Evolutionary conservation across 2,113 vertebrate genomes (phyloP), one percentile per base, ranked within the genome.

Genomic region (Barnardius zonarius): DNA sequence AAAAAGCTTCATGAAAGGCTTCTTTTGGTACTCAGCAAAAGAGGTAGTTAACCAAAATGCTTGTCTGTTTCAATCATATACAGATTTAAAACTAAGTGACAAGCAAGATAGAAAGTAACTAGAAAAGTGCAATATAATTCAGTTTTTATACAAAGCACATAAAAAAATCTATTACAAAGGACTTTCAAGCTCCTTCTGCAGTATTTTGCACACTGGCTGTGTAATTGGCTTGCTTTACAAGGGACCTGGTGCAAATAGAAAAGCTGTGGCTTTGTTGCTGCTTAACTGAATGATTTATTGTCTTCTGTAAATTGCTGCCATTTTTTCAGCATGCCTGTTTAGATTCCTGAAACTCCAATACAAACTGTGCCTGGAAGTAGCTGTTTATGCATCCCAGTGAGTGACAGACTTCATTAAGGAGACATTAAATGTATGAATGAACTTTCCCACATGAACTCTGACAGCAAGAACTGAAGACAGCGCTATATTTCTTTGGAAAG

Each of bases 281-380:
- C 57, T 52, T 57, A 46, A 64, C 63, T 80, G 84, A 90, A 87
- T 83, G 52, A 87, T 93, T 87, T 91, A 69, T 69, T 91, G 86
- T 82, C 59, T 81, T 92, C 66, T 44, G 24, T 46, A 92, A 86
- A 93, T 83, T 67, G 68, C 61, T 54, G 68, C 25, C 76, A 39
- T 88, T 77, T 92, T 92, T 90, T 62, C 54, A 90, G 54, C 55
- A 70, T 62, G 68, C 54, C 86, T 95, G 35, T 81, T 92, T 54
- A 55, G 48, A 94, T 93, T 93, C 70, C 87, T 83, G 48, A 91
- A 85, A 51, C 48, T 67, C 46, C 0, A 1, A 75, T 43, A 72
- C 17, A 61, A 93, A 61, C 39, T 79, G 39, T 72, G 39, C 73
- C 51, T 70, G 66, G 74, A 90, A 92, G 51, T 48, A 77, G 87